Evolutionary conservation across 2,797 vertebrate genomes (phyloP), one percentile per base, ranked within the genome.

Genomic region (Gobionotothen gibberifrons): DNA sequence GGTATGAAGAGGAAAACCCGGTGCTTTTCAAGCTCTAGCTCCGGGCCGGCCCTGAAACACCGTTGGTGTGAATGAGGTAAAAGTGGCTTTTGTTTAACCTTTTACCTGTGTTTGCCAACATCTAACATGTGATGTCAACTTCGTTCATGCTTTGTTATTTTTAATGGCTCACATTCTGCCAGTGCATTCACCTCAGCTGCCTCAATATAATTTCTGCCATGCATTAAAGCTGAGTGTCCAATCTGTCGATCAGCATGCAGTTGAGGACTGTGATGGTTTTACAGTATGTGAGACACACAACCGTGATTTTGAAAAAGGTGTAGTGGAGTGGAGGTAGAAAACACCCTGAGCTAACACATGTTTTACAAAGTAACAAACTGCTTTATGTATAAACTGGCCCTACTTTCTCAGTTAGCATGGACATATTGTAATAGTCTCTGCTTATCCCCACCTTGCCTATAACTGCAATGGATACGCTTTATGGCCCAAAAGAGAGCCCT

Each of bases 101-200:
- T n/a, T 57, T 40, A 39, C 36, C 42, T 43, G 4, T 54, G 56
- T 43, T 58, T 58, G 19, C 19, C 56, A 58, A 42, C 21, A 58
- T 9, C 17, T 21, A 6, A 58, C 21, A 42, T 15, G 36, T 42
- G 19, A 58, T 43, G 19, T 43, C 39, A 22, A 10, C 19, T 22
- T 12, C 26, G 42, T 22, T 46, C 16, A 46, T 60, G 43, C 5
- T 3, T 26, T 46, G 57, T 17, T 8, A 21, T 40, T 14, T 58
- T 4, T 13, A 58, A 36, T 36, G 29, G 26, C 59, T 32, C 26
- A 47, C 22, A 42, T 46, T 16, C 16, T 29, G 22, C 43, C 43
- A 17, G 43, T 46, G 44, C 22, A 29, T 21, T 60, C n/a, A 10
- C 26, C 17, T 22, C 40, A 59, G 56, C 0, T 3, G 29, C 55